phyloP scores from a whole-genome alignment of 2,113 vertebrate genomes.

The Daubentonia madagascariensis region DNA sequence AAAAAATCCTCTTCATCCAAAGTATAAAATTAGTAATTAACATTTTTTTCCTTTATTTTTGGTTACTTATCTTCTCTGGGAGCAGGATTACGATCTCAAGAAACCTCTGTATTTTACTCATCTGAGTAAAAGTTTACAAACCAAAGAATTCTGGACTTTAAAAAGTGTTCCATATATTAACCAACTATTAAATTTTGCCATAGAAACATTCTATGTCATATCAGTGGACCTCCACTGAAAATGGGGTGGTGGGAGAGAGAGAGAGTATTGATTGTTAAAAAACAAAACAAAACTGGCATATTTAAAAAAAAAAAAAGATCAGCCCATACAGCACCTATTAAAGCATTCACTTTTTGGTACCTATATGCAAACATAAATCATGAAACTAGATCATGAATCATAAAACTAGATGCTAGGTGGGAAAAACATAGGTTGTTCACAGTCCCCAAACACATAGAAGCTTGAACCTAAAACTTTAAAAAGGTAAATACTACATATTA shows the following conservation, averaged over 20 bases:
- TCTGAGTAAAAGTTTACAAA: not conserved
- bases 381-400: not conserved
- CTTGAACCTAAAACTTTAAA: constrained; percentile 16
- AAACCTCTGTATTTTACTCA: not conserved
- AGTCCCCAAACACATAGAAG: not conserved
- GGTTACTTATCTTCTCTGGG: not conserved
- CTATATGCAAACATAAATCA: not conserved
- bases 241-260: not conserved
- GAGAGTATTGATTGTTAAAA: not conserved
- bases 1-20: not conserved
- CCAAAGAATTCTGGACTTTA: not conserved
- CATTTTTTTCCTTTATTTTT: not conserved
- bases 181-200: not conserved
- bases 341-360: not conserved
- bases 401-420: not conserved
- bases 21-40: not conserved
- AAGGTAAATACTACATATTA: not conserved
- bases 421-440: not conserved
- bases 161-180: not conserved
- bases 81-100: not conserved
- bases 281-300: not conserved
- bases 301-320: not conserved
- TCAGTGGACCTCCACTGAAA: not conserved
- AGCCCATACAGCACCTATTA: not conserved
- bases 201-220: not conserved